Evolutionary conservation across 1,140 invertebrate species (phyloP).

Genomic region (Archivesica marissinica): DNA sequence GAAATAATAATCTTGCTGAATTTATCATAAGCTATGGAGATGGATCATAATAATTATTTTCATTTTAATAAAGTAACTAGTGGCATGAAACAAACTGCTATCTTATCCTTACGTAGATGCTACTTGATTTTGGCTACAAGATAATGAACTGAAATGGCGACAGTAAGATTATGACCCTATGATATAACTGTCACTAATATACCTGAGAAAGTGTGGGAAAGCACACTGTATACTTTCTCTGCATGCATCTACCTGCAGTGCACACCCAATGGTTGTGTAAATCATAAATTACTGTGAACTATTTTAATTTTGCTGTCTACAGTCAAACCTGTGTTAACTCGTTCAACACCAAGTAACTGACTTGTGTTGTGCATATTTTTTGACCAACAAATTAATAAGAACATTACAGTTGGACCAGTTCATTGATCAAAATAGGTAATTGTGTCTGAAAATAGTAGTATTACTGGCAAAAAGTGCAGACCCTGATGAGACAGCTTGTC

Average conservation of each 20-base stretch:
- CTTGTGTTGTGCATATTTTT: no score
- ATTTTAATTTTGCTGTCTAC: constrained; percentile 23
- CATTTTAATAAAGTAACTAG: not conserved
- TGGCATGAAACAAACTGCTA: constrained; percentile 22
- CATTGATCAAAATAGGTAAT: no score
- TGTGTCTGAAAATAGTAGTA: no score
- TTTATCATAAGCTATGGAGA: no score
- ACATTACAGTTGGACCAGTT: no score
- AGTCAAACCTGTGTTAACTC: no score
- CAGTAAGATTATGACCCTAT: constrained; percentile 32
- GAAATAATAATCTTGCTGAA: no score
- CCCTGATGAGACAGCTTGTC: no score
- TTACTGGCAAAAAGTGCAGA: no score
- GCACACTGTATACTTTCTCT: constrained; percentile 43
- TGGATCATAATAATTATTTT: no score
- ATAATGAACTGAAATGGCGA: constrained; percentile 13
- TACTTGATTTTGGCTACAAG: constrained; percentile 13
- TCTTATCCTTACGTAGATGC: constrained; percentile 7
- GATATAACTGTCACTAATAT: constrained; percentile 43
- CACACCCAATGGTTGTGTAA: constrained; percentile 7
- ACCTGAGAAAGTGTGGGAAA: constrained; percentile 50
- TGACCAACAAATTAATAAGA: no score
- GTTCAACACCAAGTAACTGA: no score
- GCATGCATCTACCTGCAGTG: constrained; percentile 15
- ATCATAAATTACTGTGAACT: constrained; percentile 8